A percentile compares a stretch with the other conserved stretches of the same genome.
These are phyloP conservation scores for Brachyptera putata DNA, from an alignment of 2,888 invertebrate genomes.

Conservation along the genomic window DNA sequence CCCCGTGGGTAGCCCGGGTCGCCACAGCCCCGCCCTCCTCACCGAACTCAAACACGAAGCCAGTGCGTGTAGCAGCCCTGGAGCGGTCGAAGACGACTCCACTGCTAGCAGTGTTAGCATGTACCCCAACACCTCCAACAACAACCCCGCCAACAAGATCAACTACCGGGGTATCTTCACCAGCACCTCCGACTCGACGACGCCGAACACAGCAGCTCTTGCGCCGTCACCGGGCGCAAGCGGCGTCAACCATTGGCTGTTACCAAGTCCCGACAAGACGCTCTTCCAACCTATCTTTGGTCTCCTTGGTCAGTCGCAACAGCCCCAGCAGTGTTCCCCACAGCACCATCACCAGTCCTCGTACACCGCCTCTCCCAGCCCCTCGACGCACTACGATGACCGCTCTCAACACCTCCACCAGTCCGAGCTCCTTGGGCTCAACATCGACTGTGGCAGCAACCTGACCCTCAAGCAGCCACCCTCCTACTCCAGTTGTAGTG, in stretches of 20 bases:
- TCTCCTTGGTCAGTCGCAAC: constrained; percentile 57
- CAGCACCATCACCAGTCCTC: constrained; percentile 41
- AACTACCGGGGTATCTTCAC: constrained; percentile 68
- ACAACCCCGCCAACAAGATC: constrained; percentile 40
- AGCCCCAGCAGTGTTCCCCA: constrained; percentile 43
- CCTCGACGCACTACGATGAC: constrained; percentile 61
- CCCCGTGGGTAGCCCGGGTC: constrained; percentile 39
- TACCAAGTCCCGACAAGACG: constrained; percentile 64
- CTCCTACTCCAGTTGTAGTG: constrained; percentile 54
- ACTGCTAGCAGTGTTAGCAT: constrained; percentile 58
- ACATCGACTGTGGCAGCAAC: too few relatives aligned
- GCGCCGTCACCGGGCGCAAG: constrained; percentile 54
- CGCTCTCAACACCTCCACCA: constrained; percentile 53
- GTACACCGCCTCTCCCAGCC: constrained; percentile 44
- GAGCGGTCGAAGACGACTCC: constrained; percentile 27
- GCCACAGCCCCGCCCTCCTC: constrained; percentile 14
- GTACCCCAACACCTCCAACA: constrained; percentile 55
- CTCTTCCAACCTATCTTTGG: constrained; percentile 61
- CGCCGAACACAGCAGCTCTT: constrained; percentile 44
- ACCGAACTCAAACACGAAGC: constrained; percentile 11
- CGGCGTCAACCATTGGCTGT: constrained; percentile 65
- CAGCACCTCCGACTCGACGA: constrained; percentile 48
- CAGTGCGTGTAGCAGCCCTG: constrained; percentile 26
- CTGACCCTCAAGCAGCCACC: constrained; percentile 59
- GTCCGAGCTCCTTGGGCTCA: constrained; percentile 56